Evolutionary conservation across 1,140 invertebrate species (phyloP).

Genomic region (Solen grandis): DNA sequence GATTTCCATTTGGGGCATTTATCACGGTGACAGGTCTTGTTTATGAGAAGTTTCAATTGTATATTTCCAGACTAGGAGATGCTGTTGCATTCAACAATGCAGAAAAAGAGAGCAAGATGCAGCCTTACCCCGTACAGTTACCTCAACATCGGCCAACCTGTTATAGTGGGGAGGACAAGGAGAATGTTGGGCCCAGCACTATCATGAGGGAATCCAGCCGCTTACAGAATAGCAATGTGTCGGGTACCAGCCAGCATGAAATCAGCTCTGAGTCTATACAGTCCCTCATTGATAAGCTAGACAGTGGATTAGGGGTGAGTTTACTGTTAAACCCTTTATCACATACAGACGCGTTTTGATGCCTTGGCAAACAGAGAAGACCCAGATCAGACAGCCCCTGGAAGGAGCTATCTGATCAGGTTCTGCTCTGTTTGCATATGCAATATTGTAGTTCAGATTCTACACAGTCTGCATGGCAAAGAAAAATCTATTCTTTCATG

Average conservation of each 20-base stretch:
- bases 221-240: not conserved
- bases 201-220: not conserved
- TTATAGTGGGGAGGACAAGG: slow-evolving; percentile 54
- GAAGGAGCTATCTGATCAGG: no score
- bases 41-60: not conserved
- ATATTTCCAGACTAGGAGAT: slow-evolving; percentile 69
- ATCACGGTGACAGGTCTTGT: no score
- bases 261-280: slow-evolving; percentile 61
- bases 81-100: slow-evolving; percentile 65
- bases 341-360: no score
- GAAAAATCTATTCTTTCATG: no score
- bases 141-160: not conserved
- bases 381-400: no score
- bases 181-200: slow-evolving; percentile 53
- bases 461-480: no score
- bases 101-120: slow-evolving; percentile 6
- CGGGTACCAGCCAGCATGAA: slow-evolving; percentile 50
- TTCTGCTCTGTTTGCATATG: no score
- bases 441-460: no score
- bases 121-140: not conserved
- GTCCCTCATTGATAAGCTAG: slow-evolving; percentile 72
- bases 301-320: slow-evolving; percentile 70
- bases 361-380: no score
- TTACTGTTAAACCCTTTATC: no score
- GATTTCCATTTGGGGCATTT: no score